A percentile compares a stretch with the other conserved stretches of the same genome.
Conservation (phyloP, 2,113 vertebrate genomes). For the Talpa occidentalis region DNA sequence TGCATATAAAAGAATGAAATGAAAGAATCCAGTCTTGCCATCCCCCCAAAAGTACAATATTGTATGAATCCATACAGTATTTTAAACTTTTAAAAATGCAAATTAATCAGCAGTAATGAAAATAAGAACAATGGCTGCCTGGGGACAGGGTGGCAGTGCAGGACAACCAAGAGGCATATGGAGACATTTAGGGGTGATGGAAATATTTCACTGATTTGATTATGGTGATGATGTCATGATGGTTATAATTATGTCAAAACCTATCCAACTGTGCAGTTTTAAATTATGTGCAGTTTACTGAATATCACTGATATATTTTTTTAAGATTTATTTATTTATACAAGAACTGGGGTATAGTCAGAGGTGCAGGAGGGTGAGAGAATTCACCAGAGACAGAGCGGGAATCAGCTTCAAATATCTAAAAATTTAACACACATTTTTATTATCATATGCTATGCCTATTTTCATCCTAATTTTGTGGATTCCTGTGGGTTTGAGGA, state of each 20-base stretch:
- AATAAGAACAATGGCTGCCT: neutral
- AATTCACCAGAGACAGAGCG: no score
- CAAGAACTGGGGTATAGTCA: no score
- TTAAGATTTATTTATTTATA: no score
- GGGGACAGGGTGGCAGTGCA: neutral
- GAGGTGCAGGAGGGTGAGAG: no score
- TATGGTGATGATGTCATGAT: neutral
- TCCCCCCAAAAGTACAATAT: neutral
- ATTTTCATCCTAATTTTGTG: constrained; percentile 24
- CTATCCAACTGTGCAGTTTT: neutral
- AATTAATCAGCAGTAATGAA: neutral
- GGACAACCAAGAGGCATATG: neutral
- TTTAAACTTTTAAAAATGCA: constrained; percentile 19
- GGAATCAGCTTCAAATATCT: neutral
- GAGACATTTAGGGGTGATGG: neutral
- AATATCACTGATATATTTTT: neutral
- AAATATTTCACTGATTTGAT: neutral
- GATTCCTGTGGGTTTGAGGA: neutral
- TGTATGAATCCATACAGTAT: neutral
- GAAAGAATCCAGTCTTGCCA: neutral
- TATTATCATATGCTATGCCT: neutral
- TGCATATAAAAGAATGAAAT: neutral
- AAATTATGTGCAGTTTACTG: neutral
- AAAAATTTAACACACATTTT: neutral
- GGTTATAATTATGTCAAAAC: neutral